These are phyloP conservation scores for Corythornis madagascariensis DNA, from an alignment of 2,113 vertebrate genomes.

Conservation along the genomic window DNA sequence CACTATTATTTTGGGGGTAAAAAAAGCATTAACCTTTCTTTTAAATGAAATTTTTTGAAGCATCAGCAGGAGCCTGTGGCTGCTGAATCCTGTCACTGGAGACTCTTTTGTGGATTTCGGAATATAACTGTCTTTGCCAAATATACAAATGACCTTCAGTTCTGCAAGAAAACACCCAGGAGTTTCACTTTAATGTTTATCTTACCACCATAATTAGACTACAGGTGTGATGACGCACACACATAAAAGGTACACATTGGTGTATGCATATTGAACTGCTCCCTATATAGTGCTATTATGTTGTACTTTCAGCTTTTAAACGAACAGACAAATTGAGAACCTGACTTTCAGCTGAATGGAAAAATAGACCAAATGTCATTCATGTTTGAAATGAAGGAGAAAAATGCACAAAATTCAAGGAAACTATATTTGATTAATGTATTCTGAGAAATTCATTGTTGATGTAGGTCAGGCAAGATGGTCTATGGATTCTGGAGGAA, in stretches of 20 bases:
- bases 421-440: conserved; percentile 55
- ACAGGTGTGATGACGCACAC: neutral
- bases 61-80: neutral
- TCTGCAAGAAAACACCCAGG: neutral
- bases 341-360: conserved; percentile 21
- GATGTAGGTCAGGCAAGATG: conserved; percentile 53
- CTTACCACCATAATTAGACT: neutral
- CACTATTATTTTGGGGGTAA: neutral
- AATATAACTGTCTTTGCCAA: neutral
- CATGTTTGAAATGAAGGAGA: neutral
- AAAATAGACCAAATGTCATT: conserved; percentile 46
- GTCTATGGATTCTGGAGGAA: conserved; percentile 66
- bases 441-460: conserved; percentile 61
- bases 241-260: neutral
- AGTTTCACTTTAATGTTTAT: conserved; percentile 13
- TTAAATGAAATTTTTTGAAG: conserved; percentile 6
- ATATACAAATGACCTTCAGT: neutral
- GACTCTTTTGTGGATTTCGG: neutral
- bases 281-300: neutral
- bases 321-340: conserved; percentile 32
- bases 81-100: conserved; percentile 1
- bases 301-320: neutral
- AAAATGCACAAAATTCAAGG: conserved; percentile 34
- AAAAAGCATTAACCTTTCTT: neutral
- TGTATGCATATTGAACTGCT: neutral